phyloP scores from a whole-genome alignment of 2,888 invertebrate genomes.

The Ornithoptera priamus region DNA sequence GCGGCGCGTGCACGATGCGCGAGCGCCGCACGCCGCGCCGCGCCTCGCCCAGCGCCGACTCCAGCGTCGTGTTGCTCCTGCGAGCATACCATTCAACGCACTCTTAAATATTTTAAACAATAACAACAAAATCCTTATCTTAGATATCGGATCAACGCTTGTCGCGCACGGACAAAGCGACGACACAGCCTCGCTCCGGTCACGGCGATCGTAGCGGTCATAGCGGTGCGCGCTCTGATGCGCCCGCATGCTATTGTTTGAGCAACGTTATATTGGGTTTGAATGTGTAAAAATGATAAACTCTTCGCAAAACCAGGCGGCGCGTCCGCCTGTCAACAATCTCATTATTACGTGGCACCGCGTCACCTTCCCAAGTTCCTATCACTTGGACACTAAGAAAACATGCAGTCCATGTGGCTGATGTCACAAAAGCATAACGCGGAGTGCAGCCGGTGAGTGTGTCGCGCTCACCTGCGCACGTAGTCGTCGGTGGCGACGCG shows the following conservation, averaged over 20 bases:
- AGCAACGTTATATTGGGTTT: neutral
- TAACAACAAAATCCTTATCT: neutral
- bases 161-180: neutral
- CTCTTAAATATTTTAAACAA: neutral
- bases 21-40: constrained; percentile 31
- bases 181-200: neutral
- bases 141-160: too few relatives aligned
- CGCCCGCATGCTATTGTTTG: too few relatives aligned
- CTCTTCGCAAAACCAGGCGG: too few relatives aligned
- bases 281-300: too few relatives aligned
- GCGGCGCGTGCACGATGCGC: constrained; percentile 29
- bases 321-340: neutral
- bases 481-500: constrained; percentile 43
- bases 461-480: constrained; percentile 25
- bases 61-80: constrained; percentile 21
- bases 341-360: constrained; percentile 2
- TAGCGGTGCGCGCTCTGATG: neutral
- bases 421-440: neutral
- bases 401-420: too few relatives aligned
- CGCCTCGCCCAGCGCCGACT: constrained; percentile 19
- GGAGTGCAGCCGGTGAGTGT: neutral
- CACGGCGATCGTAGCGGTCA: neutral
- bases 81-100: neutral
- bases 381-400: too few relatives aligned
- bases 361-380: neutral